A percentile compares a stretch with the other conserved stretches of the same genome.
These are phyloP conservation scores for Pandemis heparana DNA, from an alignment of 2,888 invertebrate genomes.

Conservation along the genomic window DNA sequence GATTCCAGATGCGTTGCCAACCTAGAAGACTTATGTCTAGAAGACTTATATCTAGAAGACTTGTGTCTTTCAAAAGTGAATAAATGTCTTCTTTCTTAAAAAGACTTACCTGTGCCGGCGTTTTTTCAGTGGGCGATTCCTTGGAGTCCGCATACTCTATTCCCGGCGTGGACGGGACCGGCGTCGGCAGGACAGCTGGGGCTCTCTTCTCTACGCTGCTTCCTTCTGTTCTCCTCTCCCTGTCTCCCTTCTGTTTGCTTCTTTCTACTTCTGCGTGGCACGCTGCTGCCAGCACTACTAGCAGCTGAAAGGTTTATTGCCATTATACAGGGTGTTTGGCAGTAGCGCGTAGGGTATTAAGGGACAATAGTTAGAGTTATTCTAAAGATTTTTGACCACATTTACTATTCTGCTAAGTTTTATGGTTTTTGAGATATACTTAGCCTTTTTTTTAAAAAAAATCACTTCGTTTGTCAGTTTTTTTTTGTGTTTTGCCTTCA, in stretches of 20 bases:
- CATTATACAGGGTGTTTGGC: background rate
- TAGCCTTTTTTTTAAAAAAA: too few species aligned
- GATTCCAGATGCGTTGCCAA: too few species aligned
- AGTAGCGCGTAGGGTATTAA: too few species aligned
- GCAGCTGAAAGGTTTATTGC: constrained; percentile 53
- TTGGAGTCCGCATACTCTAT: constrained; percentile 60
- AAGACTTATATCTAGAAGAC: too few species aligned
- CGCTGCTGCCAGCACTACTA: constrained; percentile 62
- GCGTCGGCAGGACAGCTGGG: constrained; percentile 50
- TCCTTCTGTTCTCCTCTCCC: constrained; percentile 63
- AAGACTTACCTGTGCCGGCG: constrained; percentile 58
- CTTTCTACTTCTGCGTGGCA: constrained; percentile 51
- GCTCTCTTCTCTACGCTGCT: constrained; percentile 60
- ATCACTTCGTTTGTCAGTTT: too few species aligned
- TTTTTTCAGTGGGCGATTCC: constrained; percentile 54
- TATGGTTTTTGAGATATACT: too few species aligned
- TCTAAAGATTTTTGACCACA: too few species aligned
- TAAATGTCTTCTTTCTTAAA: background rate
- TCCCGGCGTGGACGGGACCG: constrained; percentile 55
- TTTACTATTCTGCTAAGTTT: too few species aligned
- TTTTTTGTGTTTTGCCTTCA: too few species aligned
- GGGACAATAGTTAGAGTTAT: too few species aligned
- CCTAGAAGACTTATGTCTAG: too few species aligned
- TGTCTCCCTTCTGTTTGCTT: constrained; percentile 50
- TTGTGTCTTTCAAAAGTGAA: too few species aligned